Evolutionary conservation across 2,797 vertebrate genomes (phyloP), one percentile per base, ranked within the genome.

Genomic region (Coendou prehensilis): DNA sequence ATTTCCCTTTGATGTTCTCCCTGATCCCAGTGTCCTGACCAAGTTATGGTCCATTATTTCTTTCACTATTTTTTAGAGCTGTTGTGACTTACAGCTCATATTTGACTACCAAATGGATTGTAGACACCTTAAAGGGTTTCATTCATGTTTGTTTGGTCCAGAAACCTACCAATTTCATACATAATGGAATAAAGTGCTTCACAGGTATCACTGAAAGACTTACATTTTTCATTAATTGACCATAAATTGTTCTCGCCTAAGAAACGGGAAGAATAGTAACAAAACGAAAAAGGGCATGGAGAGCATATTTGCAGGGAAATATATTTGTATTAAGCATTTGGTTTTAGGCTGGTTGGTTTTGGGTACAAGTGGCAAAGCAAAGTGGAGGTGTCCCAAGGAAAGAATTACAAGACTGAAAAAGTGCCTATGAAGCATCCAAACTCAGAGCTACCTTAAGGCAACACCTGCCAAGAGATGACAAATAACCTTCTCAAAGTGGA

Each of bases 191-290:
- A 22, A 89, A 59, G 26, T 33, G 10, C n/a, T 89, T 79, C 15
- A 7, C 1, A 57, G 22, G 10, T 83, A 80, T 37, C 59, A 13
- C 2, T 61, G 20, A 95, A 61, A 56, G 33, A 56, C 9, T 64
- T 81, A 76, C 61, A n/a, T 59, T 71, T 78, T 94, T 92, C 7
- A 71, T 71, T 84, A 90, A 52, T 13, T 63, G 52, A 87, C 63
- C 45, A 9, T 52, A 89, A 85, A 57, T 28, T 2, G 1, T 71
- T 80, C 28, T 78, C 20, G 26, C 13, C 52, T 75, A 45, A 14
- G 22, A 81, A 95, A 71, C 9, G 69, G 50, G 15, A 92, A 69
- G 61, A 95, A 91, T 73, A n/a, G 50, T 0, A 88, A 50, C 18
- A 71, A 88, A 5, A 33, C 3, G 78, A n/a, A 88, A 88, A 94